These are phyloP conservation scores for Lamellibrachia luymesi DNA, from an alignment of 1,140 invertebrate genomes.

Conservation along the genomic window DNA sequence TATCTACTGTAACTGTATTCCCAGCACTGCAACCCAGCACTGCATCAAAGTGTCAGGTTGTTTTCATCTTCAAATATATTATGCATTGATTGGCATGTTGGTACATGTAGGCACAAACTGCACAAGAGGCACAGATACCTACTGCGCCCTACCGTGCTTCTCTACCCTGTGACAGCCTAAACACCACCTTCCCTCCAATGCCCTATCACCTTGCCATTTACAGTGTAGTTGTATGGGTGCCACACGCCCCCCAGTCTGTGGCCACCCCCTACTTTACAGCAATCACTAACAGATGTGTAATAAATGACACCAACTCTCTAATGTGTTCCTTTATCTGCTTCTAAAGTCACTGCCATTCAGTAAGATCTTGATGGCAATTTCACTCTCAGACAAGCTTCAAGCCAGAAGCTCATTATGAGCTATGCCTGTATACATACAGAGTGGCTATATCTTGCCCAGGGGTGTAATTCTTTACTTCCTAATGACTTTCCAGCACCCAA, in stretches of 20 bases:
- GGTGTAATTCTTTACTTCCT: background rate
- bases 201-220: background rate
- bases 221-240: background rate
- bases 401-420: background rate
- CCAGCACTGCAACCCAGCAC: background rate
- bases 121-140: background rate
- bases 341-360: background rate
- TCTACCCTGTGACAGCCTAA: background rate
- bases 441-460: background rate
- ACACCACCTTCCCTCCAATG: background rate
- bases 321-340: background rate
- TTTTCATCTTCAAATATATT: slow-evolving; percentile 2
- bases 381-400: slow-evolving; percentile 4
- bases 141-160: background rate
- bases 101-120: background rate
- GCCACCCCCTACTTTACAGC: slow-evolving; percentile 2
- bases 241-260: slow-evolving; percentile 2
- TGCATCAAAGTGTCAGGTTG: background rate
- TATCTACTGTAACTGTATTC: background rate
- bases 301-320: background rate
- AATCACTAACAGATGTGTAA: slow-evolving; percentile 1
- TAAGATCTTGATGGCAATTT: background rate
- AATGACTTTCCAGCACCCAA: background rate
- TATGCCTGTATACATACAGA: background rate
- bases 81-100: background rate